Base-by-base conservation (phyloP, 2,888 invertebrate genomes). In the Antitype chi region DNA sequence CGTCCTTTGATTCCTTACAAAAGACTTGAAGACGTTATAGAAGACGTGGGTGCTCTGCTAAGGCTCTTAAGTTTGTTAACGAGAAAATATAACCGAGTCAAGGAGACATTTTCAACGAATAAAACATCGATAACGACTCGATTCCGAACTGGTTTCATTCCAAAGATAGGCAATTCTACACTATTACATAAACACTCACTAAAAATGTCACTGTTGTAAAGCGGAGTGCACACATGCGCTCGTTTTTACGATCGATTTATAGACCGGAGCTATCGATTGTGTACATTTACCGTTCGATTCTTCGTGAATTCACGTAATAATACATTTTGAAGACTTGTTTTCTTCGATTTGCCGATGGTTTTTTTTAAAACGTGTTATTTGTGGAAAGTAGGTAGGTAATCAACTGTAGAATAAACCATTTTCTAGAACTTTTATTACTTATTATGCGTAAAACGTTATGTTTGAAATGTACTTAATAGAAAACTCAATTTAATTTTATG, bases 161-260 rank as follows among this genome's bases (percentile, higher is more conserved):
- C 84, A 85, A 88, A 88, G 81, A 87, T 89, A 89, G 88, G 69
- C 84, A 85, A 87, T 86, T 84, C 84, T 80, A 81, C 84, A 79
- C 77, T 85, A 86, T 91, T 90, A 90, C 85, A 85, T 89, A 90
- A 90, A 91, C 89, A 88, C 81, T 82, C 78, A 83, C 84, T 89
- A 90, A 91, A 90, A 90, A 81, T 90, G 91, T 88, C 88, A 89
- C 87, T 78, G 69, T 43, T 81, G 76, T 89, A 81, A 90, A 80
- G 88, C 78, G 69, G 20, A 70, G 86, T 85, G 71, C 70, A 81
- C 81, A 88, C 82, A 63, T 64, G 52, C 25, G 69, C 23, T 73
- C 43, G 55, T 53, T 47, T 43, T 73, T 62, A 28, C 20, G 49
- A 64, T 78, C 53, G 62, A 82, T 82, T 75, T 66, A 85, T 74